Conservation (phyloP, 37 sponge, comb jelly and placozoan genomes). For the Hormiphora californensis region DNA sequence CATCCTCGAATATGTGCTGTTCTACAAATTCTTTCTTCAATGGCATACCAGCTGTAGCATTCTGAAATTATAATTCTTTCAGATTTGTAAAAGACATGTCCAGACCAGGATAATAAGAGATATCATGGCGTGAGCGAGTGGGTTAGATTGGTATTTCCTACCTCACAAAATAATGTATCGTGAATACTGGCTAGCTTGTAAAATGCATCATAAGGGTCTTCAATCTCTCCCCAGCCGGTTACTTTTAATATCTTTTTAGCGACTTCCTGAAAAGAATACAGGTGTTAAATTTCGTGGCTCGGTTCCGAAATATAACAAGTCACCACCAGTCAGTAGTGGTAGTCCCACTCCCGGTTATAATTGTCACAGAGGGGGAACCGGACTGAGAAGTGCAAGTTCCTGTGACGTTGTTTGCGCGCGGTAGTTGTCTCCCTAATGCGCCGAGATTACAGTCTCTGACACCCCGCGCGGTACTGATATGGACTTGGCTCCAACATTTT, state of each 20-base stretch:
- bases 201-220: neutral
- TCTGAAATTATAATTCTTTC: neutral
- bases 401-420: no score
- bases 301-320: no score
- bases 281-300: neutral
- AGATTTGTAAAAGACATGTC: neutral
- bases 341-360: no score
- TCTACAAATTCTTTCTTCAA: neutral
- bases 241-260: neutral
- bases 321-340: no score
- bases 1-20: neutral
- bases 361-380: no score
- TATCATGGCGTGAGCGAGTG: neutral
- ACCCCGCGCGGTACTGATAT: no score
- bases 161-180: conserved; percentile 46
- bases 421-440: no score
- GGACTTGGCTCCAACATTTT: no score
- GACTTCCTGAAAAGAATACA: conserved; percentile 25
- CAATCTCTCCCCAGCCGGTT: neutral
- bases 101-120: neutral
- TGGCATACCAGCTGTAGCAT: no score
- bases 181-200: neutral
- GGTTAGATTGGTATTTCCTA: neutral
- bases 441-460: no score
- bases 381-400: no score